These are phyloP conservation scores for Schizothorax lantsangensis DNA, from an alignment of 2,797 vertebrate genomes.

Conservation along the genomic window DNA sequence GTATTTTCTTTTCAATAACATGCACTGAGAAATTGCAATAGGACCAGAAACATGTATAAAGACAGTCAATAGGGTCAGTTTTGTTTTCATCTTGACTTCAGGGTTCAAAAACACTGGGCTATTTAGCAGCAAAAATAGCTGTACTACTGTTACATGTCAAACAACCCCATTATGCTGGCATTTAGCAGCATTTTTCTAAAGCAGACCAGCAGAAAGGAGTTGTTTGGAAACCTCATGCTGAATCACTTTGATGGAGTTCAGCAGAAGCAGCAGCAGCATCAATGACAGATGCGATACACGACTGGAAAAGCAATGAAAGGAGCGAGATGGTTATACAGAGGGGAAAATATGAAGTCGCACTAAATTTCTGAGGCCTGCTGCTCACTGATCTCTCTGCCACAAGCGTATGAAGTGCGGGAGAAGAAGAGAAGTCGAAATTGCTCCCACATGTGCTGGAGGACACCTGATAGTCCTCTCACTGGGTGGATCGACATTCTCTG, in stretches of 20 bases:
- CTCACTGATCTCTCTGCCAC: constrained; percentile 46
- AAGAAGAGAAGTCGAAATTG: constrained; percentile 65
- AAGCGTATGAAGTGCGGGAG: constrained; percentile 37
- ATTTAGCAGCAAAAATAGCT: neutral
- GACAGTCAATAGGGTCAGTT: neutral
- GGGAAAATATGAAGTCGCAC: constrained; percentile 57
- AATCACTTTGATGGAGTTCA: constrained; percentile 39
- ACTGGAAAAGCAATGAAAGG: constrained; percentile 55
- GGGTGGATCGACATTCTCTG: constrained; percentile 76
- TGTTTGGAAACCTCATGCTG: constrained; percentile 12
- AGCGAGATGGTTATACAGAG: constrained; percentile 48
- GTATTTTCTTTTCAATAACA: neutral
- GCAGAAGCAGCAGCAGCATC: constrained; percentile 9
- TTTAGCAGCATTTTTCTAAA: constrained; percentile 1
- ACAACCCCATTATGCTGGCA: neutral
- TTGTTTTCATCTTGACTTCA: neutral
- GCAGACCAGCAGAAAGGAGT: constrained; percentile 22
- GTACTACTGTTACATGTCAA: constrained; percentile 6
- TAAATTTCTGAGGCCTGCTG: constrained; percentile 48
- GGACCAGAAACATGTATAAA: neutral
- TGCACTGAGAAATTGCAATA: neutral
- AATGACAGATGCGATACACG: constrained; percentile 37
- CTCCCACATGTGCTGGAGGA: constrained; percentile 78
- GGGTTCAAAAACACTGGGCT: neutral
- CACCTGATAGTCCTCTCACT: constrained; percentile 76